Conservation (phyloP, 2,888 invertebrate species). For the Graphium colonna region DNA sequence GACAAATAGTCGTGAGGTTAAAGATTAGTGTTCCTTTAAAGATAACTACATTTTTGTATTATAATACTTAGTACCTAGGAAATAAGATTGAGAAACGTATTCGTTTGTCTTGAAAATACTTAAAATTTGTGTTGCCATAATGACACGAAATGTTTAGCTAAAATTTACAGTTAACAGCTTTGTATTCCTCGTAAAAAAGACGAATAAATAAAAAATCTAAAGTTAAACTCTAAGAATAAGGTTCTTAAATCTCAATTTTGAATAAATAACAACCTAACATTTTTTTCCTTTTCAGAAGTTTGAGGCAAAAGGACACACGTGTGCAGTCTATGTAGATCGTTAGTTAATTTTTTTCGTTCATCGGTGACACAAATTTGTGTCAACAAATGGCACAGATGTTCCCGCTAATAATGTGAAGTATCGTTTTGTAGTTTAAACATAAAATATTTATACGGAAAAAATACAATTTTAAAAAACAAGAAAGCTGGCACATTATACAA, state of each 20-base stretch:
- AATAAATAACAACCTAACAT: not conserved
- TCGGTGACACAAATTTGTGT: conserved; percentile 56
- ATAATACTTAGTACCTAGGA: rapidly evolving
- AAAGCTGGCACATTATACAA: not conserved
- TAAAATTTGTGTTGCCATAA: conserved; percentile 39
- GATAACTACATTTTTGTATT: conserved; percentile 19
- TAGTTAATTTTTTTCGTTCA: conserved; percentile 59
- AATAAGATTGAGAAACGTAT: conserved; percentile 33
- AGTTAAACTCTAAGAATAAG: too few relatives aligned
- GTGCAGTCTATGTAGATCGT: conserved; percentile 59
- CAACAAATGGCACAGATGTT: conserved; percentile 72
- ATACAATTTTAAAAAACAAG: not conserved
- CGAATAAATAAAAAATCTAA: too few relatives aligned
- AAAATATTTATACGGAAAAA: not conserved
- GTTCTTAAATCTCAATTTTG: not conserved
- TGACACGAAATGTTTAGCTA: conserved; percentile 60
- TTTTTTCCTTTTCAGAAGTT: conserved; percentile 37
- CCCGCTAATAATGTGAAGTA: conserved; percentile 36
- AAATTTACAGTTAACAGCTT: conserved; percentile 50
- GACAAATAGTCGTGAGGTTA: conserved; percentile 54
- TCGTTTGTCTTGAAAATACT: not conserved
- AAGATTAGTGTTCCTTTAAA: conserved; percentile 41
- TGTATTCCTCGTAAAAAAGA: conserved; percentile 30
- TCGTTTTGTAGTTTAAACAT: conserved; percentile 5
- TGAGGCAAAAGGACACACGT: conserved; percentile 60